A percentile compares a stretch with the other conserved stretches of the same genome.
Conservation (phyloP, 2,888 invertebrate genomes). For the Drosophila ochracea region DNA sequence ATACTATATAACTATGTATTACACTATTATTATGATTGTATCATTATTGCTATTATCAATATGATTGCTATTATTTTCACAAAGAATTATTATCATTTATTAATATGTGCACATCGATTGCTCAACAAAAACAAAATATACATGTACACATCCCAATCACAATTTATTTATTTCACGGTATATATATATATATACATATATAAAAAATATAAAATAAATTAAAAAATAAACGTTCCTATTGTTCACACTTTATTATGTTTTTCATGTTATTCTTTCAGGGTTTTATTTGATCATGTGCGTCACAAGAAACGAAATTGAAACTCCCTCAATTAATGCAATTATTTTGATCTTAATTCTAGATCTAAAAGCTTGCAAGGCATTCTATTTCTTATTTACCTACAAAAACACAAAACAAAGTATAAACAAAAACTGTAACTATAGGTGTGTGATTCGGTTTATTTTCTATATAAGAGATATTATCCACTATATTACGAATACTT, state of each 20-base stretch:
- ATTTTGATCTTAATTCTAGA: conserved; percentile 40
- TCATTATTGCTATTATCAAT: conserved; percentile 40
- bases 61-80: conserved; percentile 31
- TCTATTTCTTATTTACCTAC: neutral
- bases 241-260: conserved; percentile 23
- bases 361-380: conserved; percentile 16
- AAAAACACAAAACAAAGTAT: conserved; percentile 1
- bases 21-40: conserved; percentile 47
- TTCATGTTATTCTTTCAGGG: conserved; percentile 3
- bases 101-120: conserved; percentile 38
- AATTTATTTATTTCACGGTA: conserved; percentile 29
- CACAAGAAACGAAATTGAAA: conserved; percentile 37
- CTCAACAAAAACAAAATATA: conserved; percentile 33
- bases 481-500: conserved; percentile 21
- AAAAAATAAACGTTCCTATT: conserved; percentile 42
- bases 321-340: conserved; percentile 73
- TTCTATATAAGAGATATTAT: conserved; percentile 24
- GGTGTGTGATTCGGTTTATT: conserved; percentile 29
- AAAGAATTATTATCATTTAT: conserved; percentile 7
- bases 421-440: conserved; percentile 20
- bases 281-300: neutral
- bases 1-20: conserved; percentile 70
- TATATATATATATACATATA: neutral
- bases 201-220: neutral
- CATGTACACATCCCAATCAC: conserved; percentile 15